phyloP scores from a whole-genome alignment of 2,113 vertebrate genomes.

The Australoheros scitulus region DNA sequence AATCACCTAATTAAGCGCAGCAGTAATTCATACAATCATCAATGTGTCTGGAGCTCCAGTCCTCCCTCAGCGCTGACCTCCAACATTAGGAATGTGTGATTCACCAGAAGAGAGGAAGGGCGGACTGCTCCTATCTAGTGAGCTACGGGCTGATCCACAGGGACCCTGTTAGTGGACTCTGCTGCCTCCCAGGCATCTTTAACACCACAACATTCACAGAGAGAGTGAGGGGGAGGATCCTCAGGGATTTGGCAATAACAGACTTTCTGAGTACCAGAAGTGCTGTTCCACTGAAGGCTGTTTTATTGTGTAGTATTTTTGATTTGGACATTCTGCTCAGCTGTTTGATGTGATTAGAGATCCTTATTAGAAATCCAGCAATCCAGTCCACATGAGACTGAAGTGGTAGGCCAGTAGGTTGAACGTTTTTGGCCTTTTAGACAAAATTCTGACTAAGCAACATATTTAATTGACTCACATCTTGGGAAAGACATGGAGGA shows the following conservation, averaged over 20 bases:
- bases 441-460: background rate
- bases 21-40: conserved; percentile 45
- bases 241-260: conserved; percentile 40
- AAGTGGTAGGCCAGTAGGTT: background rate
- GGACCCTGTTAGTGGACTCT: conserved; percentile 11
- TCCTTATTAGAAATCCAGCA: background rate
- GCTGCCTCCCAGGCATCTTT: conserved; percentile 21
- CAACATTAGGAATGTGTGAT: conserved; percentile 59
- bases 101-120: conserved; percentile 32
- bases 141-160: conserved; percentile 18
- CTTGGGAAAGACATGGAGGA: background rate
- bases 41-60: conserved; percentile 25
- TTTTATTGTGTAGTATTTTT: conserved; percentile 34
- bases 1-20: conserved; percentile 25
- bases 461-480: background rate
- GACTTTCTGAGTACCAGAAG: background rate
- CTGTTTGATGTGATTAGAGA: conserved; percentile 17
- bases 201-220: conserved; percentile 19
- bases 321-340: background rate
- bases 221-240: conserved; percentile 1
- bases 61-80: conserved; percentile 46
- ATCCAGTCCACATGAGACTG: background rate
- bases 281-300: conserved; percentile 12
- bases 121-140: conserved; percentile 33
- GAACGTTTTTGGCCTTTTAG: background rate